These are phyloP conservation scores for Corbicula japonica DNA, from an alignment of 2,888 invertebrate genomes.

Conservation along the genomic window DNA sequence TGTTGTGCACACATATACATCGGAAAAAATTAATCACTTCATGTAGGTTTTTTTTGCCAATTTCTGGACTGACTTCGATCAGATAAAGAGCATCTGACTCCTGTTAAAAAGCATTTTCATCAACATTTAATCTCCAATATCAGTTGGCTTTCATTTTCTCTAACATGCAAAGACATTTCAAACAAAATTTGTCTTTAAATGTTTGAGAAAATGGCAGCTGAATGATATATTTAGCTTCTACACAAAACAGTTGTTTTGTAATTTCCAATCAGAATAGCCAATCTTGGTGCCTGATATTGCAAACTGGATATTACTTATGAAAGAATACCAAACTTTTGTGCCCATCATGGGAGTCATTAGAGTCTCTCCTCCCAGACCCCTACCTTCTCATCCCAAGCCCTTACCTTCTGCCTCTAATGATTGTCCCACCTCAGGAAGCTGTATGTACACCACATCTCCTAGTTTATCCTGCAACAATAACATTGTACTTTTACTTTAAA, in stretches of 20 bases:
- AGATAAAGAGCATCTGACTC: too few species aligned
- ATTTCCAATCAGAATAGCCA: background rate
- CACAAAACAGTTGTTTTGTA: background rate
- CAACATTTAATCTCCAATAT: too few species aligned
- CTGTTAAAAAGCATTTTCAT: too few species aligned
- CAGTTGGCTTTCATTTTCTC: too few species aligned
- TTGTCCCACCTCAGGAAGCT: slow-evolving; percentile 94
- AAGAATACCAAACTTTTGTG: background rate
- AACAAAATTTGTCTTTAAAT: too few species aligned
- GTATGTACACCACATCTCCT: slow-evolving; percentile 98
- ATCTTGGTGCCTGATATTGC: background rate
- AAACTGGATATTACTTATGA: background rate
- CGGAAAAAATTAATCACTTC: too few species aligned
- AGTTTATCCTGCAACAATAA: slow-evolving; percentile 91
- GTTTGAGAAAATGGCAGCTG: too few species aligned
- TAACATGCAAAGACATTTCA: too few species aligned
- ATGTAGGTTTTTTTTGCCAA: too few species aligned
- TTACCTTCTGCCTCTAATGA: slow-evolving; percentile 90
- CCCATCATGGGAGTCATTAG: background rate
- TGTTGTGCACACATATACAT: too few species aligned
- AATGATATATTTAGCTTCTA: background rate
- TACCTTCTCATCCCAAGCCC: slow-evolving; percentile 22
- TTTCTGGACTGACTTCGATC: too few species aligned
- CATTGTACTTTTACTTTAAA: too few species aligned
- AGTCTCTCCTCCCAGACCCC: background rate